Conservation (phyloP, 1,140 invertebrate species). For the Zaprionus gabonicus region DNA sequence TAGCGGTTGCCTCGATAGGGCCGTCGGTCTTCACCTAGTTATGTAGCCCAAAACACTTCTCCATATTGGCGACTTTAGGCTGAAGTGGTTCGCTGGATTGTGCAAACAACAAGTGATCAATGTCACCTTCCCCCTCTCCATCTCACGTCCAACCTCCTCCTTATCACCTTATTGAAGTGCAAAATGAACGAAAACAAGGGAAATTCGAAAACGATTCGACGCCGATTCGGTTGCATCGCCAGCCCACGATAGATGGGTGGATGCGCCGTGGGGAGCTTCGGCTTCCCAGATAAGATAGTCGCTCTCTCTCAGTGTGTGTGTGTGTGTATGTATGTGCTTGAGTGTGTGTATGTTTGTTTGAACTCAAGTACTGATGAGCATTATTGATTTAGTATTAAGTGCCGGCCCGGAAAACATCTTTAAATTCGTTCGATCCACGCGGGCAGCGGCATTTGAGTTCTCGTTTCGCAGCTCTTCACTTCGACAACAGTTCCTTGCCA, state of each 20-base stretch:
- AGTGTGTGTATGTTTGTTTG: constrained; percentile 10
- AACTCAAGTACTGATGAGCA: constrained; percentile 33
- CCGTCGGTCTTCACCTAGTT: constrained; percentile 1
- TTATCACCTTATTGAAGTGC: constrained; percentile 65
- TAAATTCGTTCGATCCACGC: constrained; percentile 58
- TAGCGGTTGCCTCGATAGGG: constrained; percentile 9
- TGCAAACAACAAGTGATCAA: constrained; percentile 54
- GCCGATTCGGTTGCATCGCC: constrained; percentile 31
- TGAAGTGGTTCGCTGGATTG: constrained; percentile 53
- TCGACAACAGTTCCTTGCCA: neutral
- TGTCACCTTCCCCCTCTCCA: constrained; percentile 17
- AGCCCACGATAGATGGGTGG: constrained; percentile 45
- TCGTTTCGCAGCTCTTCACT: constrained; percentile 27
- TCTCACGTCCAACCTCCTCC: neutral
- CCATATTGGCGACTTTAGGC: constrained; percentile 26
- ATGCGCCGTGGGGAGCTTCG: constrained; percentile 38
- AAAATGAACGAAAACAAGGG: constrained; percentile 62
- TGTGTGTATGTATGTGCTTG: neutral
- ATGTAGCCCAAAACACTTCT: constrained; percentile 11
- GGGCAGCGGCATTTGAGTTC: constrained; percentile 52
- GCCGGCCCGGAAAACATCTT: constrained; percentile 55
- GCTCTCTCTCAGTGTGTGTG: neutral
- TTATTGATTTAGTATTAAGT: constrained; percentile 58
- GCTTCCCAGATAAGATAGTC: constrained; percentile 72
- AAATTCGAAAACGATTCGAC: constrained; percentile 39